These are phyloP conservation scores for Sarcoramphus papa DNA, from an alignment of 2,797 vertebrate genomes.

Conservation along the genomic window DNA sequence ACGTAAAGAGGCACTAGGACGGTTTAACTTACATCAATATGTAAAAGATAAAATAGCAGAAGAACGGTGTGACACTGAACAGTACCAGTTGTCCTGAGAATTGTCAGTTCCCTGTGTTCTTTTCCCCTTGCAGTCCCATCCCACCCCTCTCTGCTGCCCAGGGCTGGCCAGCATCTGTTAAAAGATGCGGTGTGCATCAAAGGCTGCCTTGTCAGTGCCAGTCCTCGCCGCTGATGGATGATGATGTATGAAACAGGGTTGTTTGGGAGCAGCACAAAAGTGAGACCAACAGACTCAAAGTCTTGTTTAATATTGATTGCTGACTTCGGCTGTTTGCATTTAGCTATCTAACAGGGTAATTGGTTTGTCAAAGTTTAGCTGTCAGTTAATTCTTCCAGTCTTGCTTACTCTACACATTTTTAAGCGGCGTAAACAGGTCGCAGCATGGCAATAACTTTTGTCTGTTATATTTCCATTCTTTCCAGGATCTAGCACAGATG, in stretches of 20 bases:
- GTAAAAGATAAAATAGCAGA: background rate
- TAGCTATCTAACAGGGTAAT: conserved; percentile 56
- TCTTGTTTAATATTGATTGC: conserved; percentile 61
- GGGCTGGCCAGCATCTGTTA: conserved; percentile 40
- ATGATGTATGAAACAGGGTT: conserved; percentile 54
- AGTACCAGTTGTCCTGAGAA: background rate
- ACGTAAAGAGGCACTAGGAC: background rate
- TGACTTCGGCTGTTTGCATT: conserved; percentile 56
- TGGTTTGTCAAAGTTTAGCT: conserved; percentile 63
- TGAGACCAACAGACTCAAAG: conserved; percentile 50
- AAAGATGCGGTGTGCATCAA: conserved; percentile 31
- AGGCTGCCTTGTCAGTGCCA: conserved; percentile 48
- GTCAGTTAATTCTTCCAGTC: conserved; percentile 46
- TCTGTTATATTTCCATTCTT: background rate
- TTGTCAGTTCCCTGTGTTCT: background rate
- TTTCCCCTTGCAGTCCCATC: background rate
- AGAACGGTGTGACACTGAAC: background rate
- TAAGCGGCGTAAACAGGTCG: background rate
- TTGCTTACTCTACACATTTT: conserved; percentile 36
- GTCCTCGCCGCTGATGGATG: conserved; percentile 31
- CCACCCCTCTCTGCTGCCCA: background rate
- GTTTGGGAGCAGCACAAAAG: conserved; percentile 51
- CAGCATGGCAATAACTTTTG: conserved; percentile 21
- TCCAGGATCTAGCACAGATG: conserved; percentile 77
- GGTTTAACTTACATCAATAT: background rate